phyloP scores from a whole-genome alignment of 2,888 invertebrate genomes.

The Noctua comes region DNA sequence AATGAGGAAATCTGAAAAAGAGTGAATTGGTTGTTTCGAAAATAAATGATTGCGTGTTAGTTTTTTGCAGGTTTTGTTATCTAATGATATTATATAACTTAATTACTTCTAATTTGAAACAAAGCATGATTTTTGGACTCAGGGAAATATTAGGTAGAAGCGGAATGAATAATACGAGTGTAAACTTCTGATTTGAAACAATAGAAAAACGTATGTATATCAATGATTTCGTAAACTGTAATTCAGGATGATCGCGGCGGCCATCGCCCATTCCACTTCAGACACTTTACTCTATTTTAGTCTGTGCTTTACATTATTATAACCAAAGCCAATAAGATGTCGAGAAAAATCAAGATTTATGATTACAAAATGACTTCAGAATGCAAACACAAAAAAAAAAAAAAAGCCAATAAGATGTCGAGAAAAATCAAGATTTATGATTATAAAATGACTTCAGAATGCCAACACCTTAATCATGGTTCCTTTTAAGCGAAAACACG shows the following conservation, averaged over 20 bases:
- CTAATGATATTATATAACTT: conserved; percentile 1
- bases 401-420: no score
- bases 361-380: neutral
- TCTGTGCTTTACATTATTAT: neutral
- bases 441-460: neutral
- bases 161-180: neutral
- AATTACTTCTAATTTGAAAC: neutral
- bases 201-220: neutral
- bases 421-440: neutral
- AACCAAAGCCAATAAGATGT: neutral
- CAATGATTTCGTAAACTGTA: neutral
- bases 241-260: neutral
- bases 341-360: neutral
- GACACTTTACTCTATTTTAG: neutral
- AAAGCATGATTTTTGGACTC: neutral
- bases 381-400: neutral
- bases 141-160: neutral
- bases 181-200: neutral
- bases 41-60: neutral
- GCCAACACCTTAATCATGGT: neutral
- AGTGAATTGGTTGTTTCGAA: conserved; percentile 2
- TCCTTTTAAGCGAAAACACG: neutral
- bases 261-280: no score
- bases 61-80: neutral
- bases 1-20: conserved; percentile 24